These are phyloP conservation scores for Cynocephalus volans DNA, from an alignment of 2,113 vertebrate genomes.

Conservation along the genomic window DNA sequence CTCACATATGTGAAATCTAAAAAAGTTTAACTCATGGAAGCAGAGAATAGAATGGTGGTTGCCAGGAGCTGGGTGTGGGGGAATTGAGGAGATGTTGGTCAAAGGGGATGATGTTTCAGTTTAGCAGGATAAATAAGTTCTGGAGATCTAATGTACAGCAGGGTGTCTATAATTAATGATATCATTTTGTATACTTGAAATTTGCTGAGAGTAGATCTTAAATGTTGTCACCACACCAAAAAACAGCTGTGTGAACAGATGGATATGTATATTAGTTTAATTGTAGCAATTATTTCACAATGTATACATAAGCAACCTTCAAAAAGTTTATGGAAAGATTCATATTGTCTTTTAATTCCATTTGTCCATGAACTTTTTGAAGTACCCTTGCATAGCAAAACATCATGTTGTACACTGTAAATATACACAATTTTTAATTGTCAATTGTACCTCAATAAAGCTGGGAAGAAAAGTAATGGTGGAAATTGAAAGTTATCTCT, in stretches of 20 bases:
- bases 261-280: neutral
- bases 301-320: neutral
- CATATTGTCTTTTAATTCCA: too few species aligned
- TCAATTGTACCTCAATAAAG: neutral
- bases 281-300: neutral
- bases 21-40: neutral
- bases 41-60: neutral
- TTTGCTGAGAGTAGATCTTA: neutral
- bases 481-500: conserved; percentile 25
- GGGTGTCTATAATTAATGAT: too few species aligned
- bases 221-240: neutral
- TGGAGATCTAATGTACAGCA: neutral
- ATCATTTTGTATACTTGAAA: neutral
- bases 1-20: too few species aligned
- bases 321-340: too few species aligned
- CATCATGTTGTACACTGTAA: too few species aligned
- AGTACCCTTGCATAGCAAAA: too few species aligned
- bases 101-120: neutral
- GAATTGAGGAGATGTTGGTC: neutral
- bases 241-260: neutral
- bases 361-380: too few species aligned
- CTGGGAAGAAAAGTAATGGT: neutral
- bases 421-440: too few species aligned
- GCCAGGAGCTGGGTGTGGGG: neutral
- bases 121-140: neutral